Evolutionary conservation across 2,113 vertebrate genomes (phyloP).

Genomic region (Onychostruthus taczanowskii): DNA sequence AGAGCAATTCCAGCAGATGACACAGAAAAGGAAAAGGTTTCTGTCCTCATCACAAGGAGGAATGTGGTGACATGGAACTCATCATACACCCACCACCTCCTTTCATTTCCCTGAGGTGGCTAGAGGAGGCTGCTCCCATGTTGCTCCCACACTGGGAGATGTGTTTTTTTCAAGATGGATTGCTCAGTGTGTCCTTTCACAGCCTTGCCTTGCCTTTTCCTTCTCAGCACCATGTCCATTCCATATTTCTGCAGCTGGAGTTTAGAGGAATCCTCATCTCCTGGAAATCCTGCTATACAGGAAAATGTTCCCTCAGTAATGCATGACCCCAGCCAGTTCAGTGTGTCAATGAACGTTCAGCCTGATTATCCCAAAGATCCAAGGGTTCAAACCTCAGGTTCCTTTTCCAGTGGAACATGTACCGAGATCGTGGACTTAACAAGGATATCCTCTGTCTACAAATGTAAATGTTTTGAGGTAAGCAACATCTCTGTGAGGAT

Average conservation of each 20-base stretch:
- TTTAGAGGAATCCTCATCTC: not conserved
- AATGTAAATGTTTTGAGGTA: not conserved
- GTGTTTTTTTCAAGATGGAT: not conserved
- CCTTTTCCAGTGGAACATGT: rapidly evolving
- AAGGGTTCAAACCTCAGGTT: not conserved
- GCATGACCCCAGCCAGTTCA: not conserved
- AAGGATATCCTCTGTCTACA: not conserved
- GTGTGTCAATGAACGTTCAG: too few relatives aligned
- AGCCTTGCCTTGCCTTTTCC: not conserved
- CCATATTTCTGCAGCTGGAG: rapidly evolving
- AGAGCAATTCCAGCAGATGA: not conserved
- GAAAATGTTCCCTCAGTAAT: not conserved
- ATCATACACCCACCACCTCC: rapidly evolving
- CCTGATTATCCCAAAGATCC: not conserved
- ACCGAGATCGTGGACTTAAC: not conserved
- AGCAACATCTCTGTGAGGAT: not conserved
- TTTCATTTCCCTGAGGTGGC: not conserved
- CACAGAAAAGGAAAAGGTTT: not conserved
- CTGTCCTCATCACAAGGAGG: not conserved
- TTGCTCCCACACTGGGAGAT: not conserved
- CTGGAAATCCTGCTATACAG: not conserved
- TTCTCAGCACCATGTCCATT: not conserved
- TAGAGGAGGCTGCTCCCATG: not conserved
- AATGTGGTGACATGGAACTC: not conserved
- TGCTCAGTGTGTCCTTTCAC: not conserved